Evolutionary conservation across 1,140 invertebrate species (phyloP), one percentile per base, ranked within the genome.

Genomic region (Scaptomyza pallida): DNA sequence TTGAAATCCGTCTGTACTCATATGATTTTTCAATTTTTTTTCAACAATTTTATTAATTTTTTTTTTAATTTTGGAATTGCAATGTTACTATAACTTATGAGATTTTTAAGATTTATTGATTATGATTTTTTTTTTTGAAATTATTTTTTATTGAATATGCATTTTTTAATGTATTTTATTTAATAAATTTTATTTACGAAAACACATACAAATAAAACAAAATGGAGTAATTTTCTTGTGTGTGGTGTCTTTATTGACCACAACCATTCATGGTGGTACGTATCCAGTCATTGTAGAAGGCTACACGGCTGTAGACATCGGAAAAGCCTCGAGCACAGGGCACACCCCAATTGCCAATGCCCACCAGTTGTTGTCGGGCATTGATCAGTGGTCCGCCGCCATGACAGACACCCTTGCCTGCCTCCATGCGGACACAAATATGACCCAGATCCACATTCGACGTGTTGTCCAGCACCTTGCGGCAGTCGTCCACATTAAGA

Each of bases 371-470:
- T 0, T 78, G 60, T 17, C 68, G 15, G 5, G 19, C 54, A 45
- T 90, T 71, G 43, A 90, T 68, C 16, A 90, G 52, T 0, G 89
- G 89, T 10, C 85, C 85, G 3, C 89, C 89, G 5, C 89, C 77
- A 26, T 90, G 74, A 30, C 89, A 90, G n/a, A 48, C 57, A 0
- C 94, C 94, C 23, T 72, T 91, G 17, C 93, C 93, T 4, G 33
- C 45, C 41, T 91, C 92, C 10, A 93, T 93, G 10, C 93, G 85
- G 0, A 94, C 93, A 63, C 94, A 95, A n/a, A 94, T 93, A 75
- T 94, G 93, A 1, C 90, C 89, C 37, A 68, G 26, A 17, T 88
- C 90, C n/a, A 89, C 77, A 8, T 85, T 67, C 0, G 82, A 75
- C 0, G 56, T 57, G 30, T 79, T 45, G 9, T 51, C 57, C 45